Evolutionary conservation across 2,113 vertebrate genomes (phyloP).

Genomic region (Mobula hypostoma): DNA sequence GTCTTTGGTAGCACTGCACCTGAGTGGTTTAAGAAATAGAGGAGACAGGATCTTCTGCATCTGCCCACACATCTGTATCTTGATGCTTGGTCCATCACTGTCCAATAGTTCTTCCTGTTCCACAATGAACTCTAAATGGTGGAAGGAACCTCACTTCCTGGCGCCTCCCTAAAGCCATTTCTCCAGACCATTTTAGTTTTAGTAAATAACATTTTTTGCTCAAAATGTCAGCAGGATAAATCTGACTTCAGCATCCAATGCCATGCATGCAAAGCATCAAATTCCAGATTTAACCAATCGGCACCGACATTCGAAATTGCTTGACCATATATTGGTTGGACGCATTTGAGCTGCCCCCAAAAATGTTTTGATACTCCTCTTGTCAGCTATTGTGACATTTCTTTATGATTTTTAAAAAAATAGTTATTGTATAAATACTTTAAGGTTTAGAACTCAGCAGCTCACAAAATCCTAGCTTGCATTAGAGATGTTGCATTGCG

Average conservation of each 20-base stretch:
- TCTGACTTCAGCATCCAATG: background rate
- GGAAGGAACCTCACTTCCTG: background rate
- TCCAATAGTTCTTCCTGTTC: background rate
- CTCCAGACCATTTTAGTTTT: background rate
- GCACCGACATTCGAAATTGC: background rate
- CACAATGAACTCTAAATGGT: background rate
- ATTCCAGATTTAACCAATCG: background rate
- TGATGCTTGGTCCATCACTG: background rate
- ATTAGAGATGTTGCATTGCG: too few species aligned
- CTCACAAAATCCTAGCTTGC: too few species aligned
- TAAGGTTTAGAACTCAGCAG: too few species aligned
- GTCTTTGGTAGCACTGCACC: too few species aligned
- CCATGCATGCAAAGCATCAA: background rate
- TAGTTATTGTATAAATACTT: too few species aligned
- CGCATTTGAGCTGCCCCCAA: background rate
- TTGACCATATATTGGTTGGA: background rate
- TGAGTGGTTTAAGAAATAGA: background rate
- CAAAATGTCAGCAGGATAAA: background rate
- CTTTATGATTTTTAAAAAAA: too few species aligned
- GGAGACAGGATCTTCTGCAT: background rate
- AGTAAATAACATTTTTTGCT: background rate
- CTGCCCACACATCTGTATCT: background rate
- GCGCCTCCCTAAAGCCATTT: background rate
- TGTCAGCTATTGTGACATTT: too few species aligned
- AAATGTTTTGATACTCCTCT: background rate